These are phyloP conservation scores for Neodiprion lecontei DNA, from an alignment of 1,140 invertebrate species.

Conservation along the genomic window DNA sequence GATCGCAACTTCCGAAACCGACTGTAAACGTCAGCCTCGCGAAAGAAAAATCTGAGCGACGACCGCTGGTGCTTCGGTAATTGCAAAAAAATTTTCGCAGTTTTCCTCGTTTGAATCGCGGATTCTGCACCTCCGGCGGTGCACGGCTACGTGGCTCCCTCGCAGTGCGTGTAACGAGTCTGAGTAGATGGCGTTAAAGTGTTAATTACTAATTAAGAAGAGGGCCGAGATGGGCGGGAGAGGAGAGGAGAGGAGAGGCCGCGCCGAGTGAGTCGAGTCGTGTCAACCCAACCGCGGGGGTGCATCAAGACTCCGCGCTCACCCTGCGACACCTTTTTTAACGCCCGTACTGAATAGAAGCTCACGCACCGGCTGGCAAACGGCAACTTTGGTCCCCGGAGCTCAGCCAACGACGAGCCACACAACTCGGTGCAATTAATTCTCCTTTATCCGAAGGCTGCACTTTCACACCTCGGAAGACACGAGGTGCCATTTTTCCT, in stretches of 20 bases:
- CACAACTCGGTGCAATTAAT: conserved; percentile 33
- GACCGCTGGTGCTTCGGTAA: too few relatives aligned
- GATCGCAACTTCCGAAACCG: too few relatives aligned
- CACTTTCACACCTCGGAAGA: conserved; percentile 46
- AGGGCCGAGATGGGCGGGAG: background rate
- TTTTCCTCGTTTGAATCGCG: too few relatives aligned
- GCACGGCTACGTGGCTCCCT: background rate
- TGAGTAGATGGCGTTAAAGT: conserved; percentile 56
- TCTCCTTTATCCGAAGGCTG: conserved; percentile 36
- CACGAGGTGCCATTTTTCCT: background rate
- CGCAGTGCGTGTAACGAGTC: conserved; percentile 25
- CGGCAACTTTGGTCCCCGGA: conserved; percentile 22
- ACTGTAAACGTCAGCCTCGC: too few relatives aligned
- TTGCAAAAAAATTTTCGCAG: too few relatives aligned
- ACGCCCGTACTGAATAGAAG: conserved; percentile 57
- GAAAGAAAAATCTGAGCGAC: too few relatives aligned
- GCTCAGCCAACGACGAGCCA: conserved; percentile 13
- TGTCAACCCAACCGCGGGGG: conserved; percentile 19
- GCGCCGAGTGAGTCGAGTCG: too few relatives aligned
- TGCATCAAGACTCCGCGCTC: conserved; percentile 38
- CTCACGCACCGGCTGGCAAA: conserved; percentile 53
- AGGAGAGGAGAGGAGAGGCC: background rate
- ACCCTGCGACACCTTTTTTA: conserved; percentile 55
- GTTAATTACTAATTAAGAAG: conserved; percentile 64
- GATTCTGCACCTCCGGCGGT: too few relatives aligned